Conservation (phyloP, 2,113 vertebrate species). For the Pica pica region DNA sequence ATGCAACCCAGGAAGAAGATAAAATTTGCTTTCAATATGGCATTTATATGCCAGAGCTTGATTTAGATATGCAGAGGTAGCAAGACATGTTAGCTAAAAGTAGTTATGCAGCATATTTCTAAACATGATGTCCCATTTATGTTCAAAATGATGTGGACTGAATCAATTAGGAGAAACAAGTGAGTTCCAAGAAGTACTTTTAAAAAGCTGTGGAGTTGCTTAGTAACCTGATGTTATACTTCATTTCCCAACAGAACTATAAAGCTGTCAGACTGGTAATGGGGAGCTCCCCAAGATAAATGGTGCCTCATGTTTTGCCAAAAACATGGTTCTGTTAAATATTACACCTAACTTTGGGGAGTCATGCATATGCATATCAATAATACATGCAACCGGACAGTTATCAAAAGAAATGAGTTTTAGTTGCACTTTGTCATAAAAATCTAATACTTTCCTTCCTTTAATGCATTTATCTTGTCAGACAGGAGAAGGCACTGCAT, state of each 20-base stretch:
- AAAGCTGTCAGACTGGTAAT: slow-evolving; percentile 49
- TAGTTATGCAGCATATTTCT: slow-evolving; percentile 64
- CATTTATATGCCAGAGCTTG: slow-evolving; percentile 67
- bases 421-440: not conserved
- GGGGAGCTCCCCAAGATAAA: slow-evolving; percentile 36
- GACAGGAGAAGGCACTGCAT: not conserved
- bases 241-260: slow-evolving; percentile 55
- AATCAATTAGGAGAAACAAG: slow-evolving; percentile 75
- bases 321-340: not conserved
- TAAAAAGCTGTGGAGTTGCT: slow-evolving; percentile 61
- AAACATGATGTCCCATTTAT: slow-evolving; percentile 73
- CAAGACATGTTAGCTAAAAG: slow-evolving; percentile 60
- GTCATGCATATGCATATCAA: not conserved
- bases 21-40: slow-evolving; percentile 69
- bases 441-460: slow-evolving; percentile 3
- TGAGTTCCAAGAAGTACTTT: slow-evolving; percentile 63
- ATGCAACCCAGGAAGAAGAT: slow-evolving; percentile 58
- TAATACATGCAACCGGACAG: not conserved
- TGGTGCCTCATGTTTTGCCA: slow-evolving; percentile 2
- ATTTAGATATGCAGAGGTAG: slow-evolving; percentile 71
- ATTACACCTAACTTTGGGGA: not conserved
- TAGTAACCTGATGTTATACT: slow-evolving; percentile 63
- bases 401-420: not conserved
- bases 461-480: not conserved
- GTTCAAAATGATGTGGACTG: slow-evolving; percentile 68